These are phyloP conservation scores for Uloborus plumipes DNA, from an alignment of 2,888 invertebrate species.

Conservation along the genomic window DNA sequence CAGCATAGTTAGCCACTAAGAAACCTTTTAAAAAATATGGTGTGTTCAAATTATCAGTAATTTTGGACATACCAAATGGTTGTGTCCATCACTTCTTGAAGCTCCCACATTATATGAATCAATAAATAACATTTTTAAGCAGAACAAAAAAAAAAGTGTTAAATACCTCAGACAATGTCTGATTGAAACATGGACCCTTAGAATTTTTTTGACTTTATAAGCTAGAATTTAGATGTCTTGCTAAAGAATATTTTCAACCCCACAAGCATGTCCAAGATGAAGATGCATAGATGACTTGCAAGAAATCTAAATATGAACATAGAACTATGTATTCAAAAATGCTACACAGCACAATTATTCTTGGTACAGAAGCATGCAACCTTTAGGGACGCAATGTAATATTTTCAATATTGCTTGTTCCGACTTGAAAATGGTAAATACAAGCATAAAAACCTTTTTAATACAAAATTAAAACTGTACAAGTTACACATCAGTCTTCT, in stretches of 20 bases:
- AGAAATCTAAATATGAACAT: conserved; percentile 61
- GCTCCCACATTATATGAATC: too few species aligned
- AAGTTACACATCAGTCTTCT: conserved; percentile 34
- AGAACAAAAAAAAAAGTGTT: conserved; percentile 25
- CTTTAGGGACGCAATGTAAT: conserved; percentile 58
- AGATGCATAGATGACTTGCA: conserved; percentile 44
- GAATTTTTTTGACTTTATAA: too few species aligned
- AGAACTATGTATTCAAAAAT: conserved; percentile 57
- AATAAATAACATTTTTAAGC: background rate
- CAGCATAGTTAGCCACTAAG: conserved; percentile 1
- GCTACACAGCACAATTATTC: conserved; percentile 37
- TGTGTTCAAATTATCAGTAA: too few species aligned
- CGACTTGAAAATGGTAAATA: conserved; percentile 26
- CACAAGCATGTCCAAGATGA: conserved; percentile 52
- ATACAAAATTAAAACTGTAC: conserved; percentile 38
- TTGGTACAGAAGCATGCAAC: conserved; percentile 54
- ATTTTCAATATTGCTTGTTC: conserved; percentile 28
- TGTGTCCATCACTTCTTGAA: too few species aligned
- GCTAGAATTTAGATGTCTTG: too few species aligned
- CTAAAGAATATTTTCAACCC: conserved; percentile 19
- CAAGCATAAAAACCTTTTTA: conserved; percentile 32
- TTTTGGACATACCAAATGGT: too few species aligned
- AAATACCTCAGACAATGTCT: conserved; percentile 34
- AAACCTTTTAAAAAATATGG: background rate
- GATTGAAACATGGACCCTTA: background rate